Base-by-base conservation (phyloP, 2,113 vertebrate species). In the Rynchops niger region DNA sequence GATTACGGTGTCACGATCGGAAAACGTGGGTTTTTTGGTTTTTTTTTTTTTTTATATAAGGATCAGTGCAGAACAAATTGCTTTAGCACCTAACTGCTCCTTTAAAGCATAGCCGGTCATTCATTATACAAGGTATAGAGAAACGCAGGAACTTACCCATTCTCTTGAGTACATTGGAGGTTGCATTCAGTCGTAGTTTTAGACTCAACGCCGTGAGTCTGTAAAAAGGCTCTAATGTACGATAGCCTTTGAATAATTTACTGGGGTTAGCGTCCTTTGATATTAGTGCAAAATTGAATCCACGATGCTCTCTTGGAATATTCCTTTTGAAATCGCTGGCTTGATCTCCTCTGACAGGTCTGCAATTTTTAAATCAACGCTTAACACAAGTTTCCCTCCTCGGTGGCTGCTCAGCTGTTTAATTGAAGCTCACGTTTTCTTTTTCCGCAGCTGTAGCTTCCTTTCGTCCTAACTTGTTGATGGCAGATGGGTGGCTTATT, bases 111-210 rank as follows among this genome's bases (percentile, higher is more conserved):
- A 92, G 88, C 95, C 3, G 6, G n/a, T 95, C 91, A 70, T 94
- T 97, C 95, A 19, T 90, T 91, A 80, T 55, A 95, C 50, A 97
- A 96, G 94, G 95, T 81, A 97, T 6, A 96, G 95, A 98, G 97
- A 98, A 99, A 98, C 90, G 92, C 97, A 96, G 96, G 96, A 98
- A 99, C 99, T 99, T 99, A 99, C 99, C 99, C 99, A 99, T 99
- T 99, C 99, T 99, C 99, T 99, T 99, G 99, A 99, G 99, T 98
- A 99, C 99, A 99, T 99, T 99, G 99, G 99, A 99, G 99, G 98
- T 99, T 99, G 99, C 99, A 99, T 99, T 99, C 99, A 99, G 99
- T 99, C 99, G 98, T 99, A 98, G 98, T 99, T 98, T 98, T 98
- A 99, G 98, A 99, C 98, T 98, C 98, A 98, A 98, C 98, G 98